Conservation (phyloP, 2,888 invertebrate genomes). For the Epistrophe grossulariae region DNA sequence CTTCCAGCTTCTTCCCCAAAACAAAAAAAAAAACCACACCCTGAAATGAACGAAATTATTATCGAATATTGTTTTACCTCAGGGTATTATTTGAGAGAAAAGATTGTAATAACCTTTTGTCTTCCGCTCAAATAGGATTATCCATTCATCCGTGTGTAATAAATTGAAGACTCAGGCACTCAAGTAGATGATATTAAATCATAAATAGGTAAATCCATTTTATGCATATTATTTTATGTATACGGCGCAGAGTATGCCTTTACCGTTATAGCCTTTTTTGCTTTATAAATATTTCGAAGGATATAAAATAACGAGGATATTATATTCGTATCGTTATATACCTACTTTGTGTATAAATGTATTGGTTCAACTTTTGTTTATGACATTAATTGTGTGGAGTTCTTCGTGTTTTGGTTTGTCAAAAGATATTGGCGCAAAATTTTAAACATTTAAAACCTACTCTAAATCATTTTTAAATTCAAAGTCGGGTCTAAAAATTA, state of each 20-base stretch:
- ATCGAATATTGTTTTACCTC: constrained; percentile 72
- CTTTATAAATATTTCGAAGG: not conserved
- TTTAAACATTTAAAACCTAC: too few relatives aligned
- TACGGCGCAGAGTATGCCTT: not conserved
- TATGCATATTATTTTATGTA: constrained; percentile 37
- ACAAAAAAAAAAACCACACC: constrained; percentile 24
- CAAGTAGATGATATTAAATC: constrained; percentile 66
- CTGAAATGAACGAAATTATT: constrained; percentile 50
- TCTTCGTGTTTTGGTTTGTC: not conserved
- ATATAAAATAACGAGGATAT: constrained; percentile 49
- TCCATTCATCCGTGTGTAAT: constrained; percentile 74
- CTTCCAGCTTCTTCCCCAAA: not conserved
- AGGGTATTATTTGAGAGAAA: constrained; percentile 51
- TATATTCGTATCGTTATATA: not conserved
- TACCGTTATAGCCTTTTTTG: constrained; percentile 13
- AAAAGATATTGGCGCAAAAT: too few relatives aligned
- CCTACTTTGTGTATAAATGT: not conserved
- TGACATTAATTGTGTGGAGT: not conserved
- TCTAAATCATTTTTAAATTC: too few relatives aligned
- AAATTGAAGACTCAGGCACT: constrained; percentile 63
- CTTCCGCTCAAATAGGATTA: constrained; percentile 74
- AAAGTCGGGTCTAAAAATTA: too few relatives aligned
- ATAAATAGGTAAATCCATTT: constrained; percentile 60
- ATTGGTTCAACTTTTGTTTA: not conserved
- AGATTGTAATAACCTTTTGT: constrained; percentile 75